Percentiles rank a stretch among this genome's conserved stretches.
phyloP scores from a whole-genome alignment of 1,140 invertebrate genomes.

The Mylabris phalerata region DNA sequence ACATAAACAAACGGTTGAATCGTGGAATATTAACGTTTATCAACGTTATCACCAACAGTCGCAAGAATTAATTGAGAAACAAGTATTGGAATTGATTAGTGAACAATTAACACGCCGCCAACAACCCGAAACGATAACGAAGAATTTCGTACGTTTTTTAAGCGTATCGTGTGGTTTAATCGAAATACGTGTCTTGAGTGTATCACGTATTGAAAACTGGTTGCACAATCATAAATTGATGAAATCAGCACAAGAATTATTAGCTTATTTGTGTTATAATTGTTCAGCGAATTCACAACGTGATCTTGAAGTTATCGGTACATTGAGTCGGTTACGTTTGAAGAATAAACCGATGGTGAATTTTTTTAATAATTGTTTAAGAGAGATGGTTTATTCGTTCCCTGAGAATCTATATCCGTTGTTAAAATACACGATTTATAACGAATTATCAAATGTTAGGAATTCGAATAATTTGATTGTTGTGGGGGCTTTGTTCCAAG shows the following conservation, averaged over 20 bases:
- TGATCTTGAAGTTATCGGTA: constrained; percentile 86
- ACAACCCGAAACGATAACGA: constrained; percentile 78
- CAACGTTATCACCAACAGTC: constrained; percentile 54
- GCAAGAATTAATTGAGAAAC: constrained; percentile 66
- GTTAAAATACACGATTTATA: constrained; percentile 88
- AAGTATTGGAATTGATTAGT: constrained; percentile 78
- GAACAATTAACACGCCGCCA: constrained; percentile 81
- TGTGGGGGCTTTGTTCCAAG: constrained; percentile 78
- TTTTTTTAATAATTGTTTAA: constrained; percentile 80
- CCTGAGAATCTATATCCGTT: constrained; percentile 80
- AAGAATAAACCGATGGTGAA: constrained; percentile 91
- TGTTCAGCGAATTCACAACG: constrained; percentile 67
- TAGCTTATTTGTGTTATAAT: constrained; percentile 88
- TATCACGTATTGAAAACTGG: constrained; percentile 85
- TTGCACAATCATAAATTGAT: constrained; percentile 92
- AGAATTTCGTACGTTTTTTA: constrained; percentile 80
- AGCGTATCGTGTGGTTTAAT: constrained; percentile 77
- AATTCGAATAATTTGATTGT: constrained; percentile 94
- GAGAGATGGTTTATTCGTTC: constrained; percentile 69
- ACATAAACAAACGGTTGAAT: constrained; percentile 43
- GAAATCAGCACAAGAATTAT: constrained; percentile 85
- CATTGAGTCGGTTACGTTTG: constrained; percentile 81
- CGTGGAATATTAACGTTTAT: constrained; percentile 43
- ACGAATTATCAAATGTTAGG: constrained; percentile 83
- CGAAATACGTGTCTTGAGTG: constrained; percentile 76